Evolutionary conservation across 1,140 invertebrate species (phyloP).

Genomic region (Drosophila ironensis): DNA sequence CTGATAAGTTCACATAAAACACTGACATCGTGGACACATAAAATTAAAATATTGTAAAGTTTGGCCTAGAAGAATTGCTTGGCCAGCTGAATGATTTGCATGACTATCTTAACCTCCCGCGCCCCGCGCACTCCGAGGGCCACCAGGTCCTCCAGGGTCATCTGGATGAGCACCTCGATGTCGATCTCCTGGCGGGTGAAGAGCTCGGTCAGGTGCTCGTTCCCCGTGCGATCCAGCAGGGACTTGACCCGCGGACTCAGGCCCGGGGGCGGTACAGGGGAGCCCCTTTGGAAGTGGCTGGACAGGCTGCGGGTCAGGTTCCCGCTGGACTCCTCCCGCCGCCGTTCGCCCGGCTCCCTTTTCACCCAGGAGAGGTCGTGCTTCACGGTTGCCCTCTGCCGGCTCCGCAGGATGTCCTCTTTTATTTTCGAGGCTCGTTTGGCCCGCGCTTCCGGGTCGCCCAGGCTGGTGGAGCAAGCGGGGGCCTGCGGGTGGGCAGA

Average conservation of each 20-base stretch:
- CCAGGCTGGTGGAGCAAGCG: background rate
- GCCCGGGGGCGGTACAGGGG: slow-evolving; percentile 48
- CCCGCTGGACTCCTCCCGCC: background rate
- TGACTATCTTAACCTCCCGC: slow-evolving; percentile 42
- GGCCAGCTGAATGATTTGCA: slow-evolving; percentile 52
- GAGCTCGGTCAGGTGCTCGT: slow-evolving; percentile 47
- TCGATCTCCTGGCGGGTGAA: slow-evolving; percentile 64
- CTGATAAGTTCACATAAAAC: slow-evolving; percentile 11
- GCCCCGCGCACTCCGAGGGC: slow-evolving; percentile 49
- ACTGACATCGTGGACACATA: background rate
- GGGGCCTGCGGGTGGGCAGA: too few relatives aligned
- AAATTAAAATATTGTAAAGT: background rate
- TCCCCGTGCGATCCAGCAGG: slow-evolving; percentile 48
- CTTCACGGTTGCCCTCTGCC: background rate
- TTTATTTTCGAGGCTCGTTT: slow-evolving; percentile 1
- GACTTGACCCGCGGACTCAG: slow-evolving; percentile 53
- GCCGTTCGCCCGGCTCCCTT: background rate
- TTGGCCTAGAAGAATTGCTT: slow-evolving; percentile 37
- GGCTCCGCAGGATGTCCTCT: background rate
- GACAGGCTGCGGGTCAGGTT: background rate
- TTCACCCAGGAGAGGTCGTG: background rate
- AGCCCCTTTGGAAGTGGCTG: slow-evolving; percentile 38
- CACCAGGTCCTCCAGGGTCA: slow-evolving; percentile 61
- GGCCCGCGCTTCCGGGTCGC: background rate
- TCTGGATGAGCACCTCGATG: slow-evolving; percentile 47